Evolutionary conservation across 2,888 invertebrate genomes (phyloP).

Genomic region (Minunthozetes semirufus): DNA sequence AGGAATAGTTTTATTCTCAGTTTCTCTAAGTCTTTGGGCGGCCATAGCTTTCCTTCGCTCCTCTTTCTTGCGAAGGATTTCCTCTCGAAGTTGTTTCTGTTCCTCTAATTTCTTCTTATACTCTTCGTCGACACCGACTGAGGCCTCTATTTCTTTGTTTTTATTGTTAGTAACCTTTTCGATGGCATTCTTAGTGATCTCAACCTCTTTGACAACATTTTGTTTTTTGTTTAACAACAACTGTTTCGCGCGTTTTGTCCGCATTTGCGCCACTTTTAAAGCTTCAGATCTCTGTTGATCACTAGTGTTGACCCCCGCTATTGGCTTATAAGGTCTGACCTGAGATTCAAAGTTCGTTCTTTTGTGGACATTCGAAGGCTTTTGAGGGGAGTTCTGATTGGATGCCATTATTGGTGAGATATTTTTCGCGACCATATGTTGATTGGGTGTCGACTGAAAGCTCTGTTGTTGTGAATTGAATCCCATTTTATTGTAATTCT

Average conservation of each 20-base stretch:
- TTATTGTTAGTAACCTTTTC: not conserved
- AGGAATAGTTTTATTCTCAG: not conserved
- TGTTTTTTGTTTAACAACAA: constrained; percentile 16
- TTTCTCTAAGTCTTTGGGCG: not conserved
- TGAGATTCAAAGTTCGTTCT: not conserved
- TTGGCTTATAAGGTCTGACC: not conserved
- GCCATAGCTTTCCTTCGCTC: constrained; percentile 26
- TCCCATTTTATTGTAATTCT: not conserved
- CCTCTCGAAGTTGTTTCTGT: constrained; percentile 25
- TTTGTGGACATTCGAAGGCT: not conserved
- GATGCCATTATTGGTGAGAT: not conserved
- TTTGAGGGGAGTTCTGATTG: not conserved
- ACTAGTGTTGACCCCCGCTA: not conserved
- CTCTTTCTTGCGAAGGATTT: constrained; percentile 16
- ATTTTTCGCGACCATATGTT: not conserved
- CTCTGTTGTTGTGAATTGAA: not conserved
- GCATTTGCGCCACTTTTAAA: not conserved
- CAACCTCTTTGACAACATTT: constrained; percentile 18
- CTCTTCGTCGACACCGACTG: constrained; percentile 34
- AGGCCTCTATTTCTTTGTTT: constrained; percentile 20
- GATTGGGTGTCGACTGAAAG: constrained; percentile 7
- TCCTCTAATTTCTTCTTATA: constrained; percentile 30
- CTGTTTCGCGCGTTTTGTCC: constrained; percentile 19
- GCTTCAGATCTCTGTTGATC: not conserved
- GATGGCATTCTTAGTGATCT: not conserved